Evolutionary conservation across 2,113 vertebrate genomes (phyloP).

Genomic region (Nycticorax nycticorax): DNA sequence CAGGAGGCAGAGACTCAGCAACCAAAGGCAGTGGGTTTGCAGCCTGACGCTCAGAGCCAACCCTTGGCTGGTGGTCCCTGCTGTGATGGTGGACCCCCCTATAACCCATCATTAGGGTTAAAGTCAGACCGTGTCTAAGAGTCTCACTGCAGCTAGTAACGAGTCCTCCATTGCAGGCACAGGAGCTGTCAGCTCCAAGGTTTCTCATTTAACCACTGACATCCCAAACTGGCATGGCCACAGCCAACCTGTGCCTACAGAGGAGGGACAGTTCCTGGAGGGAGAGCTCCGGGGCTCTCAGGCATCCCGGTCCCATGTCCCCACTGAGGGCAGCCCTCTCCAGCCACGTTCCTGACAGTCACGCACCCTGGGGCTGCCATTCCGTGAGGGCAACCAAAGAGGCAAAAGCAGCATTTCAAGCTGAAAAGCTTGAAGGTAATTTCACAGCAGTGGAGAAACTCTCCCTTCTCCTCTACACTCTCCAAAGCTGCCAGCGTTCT

Average conservation of each 20-base stretch:
- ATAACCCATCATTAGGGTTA: not conserved
- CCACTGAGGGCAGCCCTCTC: not conserved
- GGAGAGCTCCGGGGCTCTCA: not conserved
- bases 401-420: not conserved
- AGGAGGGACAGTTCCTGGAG: not conserved
- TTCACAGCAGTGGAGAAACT: not conserved
- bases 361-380: not conserved
- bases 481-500: not conserved
- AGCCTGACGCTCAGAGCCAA: not conserved
- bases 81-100: fast-evolving
- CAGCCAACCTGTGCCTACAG: not conserved
- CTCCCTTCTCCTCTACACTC: fast-evolving
- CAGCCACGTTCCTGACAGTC: not conserved
- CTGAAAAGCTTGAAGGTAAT: not conserved
- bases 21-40: not conserved
- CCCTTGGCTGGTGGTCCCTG: not conserved
- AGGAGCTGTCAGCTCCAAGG: not conserved
- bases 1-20: not conserved
- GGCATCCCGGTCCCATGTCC: not conserved
- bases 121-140: fast-evolving
- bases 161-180: not conserved
- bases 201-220: not conserved
- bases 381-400: not conserved
- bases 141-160: not conserved
- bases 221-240: not conserved